phyloP scores from a whole-genome alignment of 2,888 invertebrate genomes.

The Rugalucina vietnamica region DNA sequence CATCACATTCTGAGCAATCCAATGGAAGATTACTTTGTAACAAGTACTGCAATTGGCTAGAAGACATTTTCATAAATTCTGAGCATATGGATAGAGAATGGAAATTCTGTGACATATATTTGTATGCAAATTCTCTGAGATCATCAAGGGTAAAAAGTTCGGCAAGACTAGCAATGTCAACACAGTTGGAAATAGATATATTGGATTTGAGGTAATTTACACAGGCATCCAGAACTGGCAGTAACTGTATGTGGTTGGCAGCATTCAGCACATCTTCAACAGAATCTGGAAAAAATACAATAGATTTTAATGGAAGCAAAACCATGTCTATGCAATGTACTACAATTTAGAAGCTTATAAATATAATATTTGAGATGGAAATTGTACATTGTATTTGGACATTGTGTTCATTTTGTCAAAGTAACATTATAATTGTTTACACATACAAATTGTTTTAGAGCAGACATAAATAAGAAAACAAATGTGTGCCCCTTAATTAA shows the following conservation, averaged over 20 bases:
- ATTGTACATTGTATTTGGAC: no score
- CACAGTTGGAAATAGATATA: conserved; percentile 89
- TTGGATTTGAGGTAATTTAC: conserved; percentile 88
- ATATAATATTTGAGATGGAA: no score
- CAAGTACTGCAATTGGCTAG: conserved; percentile 87
- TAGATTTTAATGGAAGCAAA: no score
- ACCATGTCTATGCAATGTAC: no score
- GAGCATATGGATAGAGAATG: conserved; percentile 87
- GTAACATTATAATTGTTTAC: no score
- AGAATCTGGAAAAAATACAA: conserved; percentile 84
- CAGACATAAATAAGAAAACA: no score
- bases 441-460: no score
- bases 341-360: no score
- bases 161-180: conserved; percentile 89
- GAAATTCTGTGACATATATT: conserved; percentile 88
- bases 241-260: conserved; percentile 89
- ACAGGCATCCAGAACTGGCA: conserved; percentile 88
- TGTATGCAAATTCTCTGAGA: conserved; percentile 87
- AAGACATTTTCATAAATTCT: conserved; percentile 87
- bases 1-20: conserved; percentile 88
- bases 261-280: conserved; percentile 89
- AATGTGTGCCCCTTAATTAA: no score
- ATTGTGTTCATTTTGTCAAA: no score
- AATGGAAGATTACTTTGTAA: conserved; percentile 89
- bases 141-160: conserved; percentile 88